Evolutionary conservation across 2,113 vertebrate species (phyloP).

Genomic region (Nothocercus julius): DNA sequence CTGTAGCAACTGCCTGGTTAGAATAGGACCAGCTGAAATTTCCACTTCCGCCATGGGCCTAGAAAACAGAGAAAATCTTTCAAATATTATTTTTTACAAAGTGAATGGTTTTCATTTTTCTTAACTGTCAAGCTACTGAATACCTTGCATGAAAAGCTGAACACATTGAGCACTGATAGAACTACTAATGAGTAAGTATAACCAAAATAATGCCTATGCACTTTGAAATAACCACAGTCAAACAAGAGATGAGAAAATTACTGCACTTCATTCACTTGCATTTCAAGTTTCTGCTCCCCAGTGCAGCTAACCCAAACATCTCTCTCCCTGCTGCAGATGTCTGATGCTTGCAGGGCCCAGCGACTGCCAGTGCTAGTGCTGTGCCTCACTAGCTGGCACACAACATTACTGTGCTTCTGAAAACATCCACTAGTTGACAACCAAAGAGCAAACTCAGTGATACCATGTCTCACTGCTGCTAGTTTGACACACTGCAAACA

Average conservation of each 20-base stretch:
- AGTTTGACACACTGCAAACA: background rate
- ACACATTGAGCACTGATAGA: background rate
- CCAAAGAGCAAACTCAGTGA: background rate
- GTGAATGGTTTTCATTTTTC: background rate
- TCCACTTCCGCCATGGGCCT: constrained; percentile 92
- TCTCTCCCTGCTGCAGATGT: background rate
- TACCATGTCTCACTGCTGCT: background rate
- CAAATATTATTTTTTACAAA: background rate
- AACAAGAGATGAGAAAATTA: background rate
- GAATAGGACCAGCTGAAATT: constrained; percentile 96
- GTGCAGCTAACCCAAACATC: background rate
- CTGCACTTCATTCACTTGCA: background rate
- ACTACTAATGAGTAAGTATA: background rate
- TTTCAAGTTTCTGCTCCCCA: background rate
- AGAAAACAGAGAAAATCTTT: background rate
- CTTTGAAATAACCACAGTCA: background rate
- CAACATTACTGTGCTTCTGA: background rate
- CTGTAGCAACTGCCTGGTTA: constrained; percentile 84
- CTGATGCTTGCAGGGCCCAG: background rate
- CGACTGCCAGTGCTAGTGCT: background rate
- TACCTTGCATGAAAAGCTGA: background rate
- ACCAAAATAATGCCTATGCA: background rate
- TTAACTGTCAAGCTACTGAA: background rate
- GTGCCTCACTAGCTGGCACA: background rate
- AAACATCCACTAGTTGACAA: background rate